phyloP scores from a whole-genome alignment of 2,888 invertebrate species.

The Alviniconcha strummeri region DNA sequence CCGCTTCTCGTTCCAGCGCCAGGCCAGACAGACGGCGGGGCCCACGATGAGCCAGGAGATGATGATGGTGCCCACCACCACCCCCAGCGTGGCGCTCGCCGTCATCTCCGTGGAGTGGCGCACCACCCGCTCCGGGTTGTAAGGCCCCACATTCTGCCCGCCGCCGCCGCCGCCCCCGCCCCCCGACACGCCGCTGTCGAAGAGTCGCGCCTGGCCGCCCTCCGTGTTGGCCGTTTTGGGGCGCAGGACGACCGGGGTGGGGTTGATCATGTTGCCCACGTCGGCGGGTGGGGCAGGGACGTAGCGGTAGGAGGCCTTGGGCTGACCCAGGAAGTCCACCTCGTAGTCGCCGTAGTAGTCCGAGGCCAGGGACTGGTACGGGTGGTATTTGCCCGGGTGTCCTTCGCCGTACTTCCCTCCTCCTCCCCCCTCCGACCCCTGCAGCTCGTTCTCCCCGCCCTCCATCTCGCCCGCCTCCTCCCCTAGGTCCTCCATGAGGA shows the following conservation, averaged over 20 bases:
- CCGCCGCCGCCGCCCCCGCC: not conserved
- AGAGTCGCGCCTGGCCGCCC: slow-evolving; percentile 3
- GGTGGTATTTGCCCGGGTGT: not conserved
- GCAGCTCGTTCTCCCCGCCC: not conserved
- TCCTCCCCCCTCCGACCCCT: not conserved
- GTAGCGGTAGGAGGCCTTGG: slow-evolving; percentile 4
- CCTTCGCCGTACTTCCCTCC: not conserved
- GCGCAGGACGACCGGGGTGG: not conserved
- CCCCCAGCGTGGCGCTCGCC: slow-evolving; percentile 49
- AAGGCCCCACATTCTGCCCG: not conserved
- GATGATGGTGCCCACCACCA: slow-evolving; percentile 56
- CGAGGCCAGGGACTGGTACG: slow-evolving; percentile 8
- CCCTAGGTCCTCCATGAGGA: slow-evolving; percentile 22
- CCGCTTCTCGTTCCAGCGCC: slow-evolving; percentile 52
- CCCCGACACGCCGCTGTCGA: not conserved
- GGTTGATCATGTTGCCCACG: no score
- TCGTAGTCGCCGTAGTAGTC: slow-evolving; percentile 23
- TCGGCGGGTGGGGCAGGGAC: not conserved
- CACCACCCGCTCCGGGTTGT: not conserved
- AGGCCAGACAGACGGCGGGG: slow-evolving; percentile 59
- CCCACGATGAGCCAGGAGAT: slow-evolving; percentile 59
- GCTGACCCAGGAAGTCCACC: not conserved
- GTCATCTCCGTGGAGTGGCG: slow-evolving; percentile 24
- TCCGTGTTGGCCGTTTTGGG: not conserved
- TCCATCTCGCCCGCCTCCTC: not conserved